A percentile compares a stretch with the other conserved stretches of the same genome.
phyloP scores from a whole-genome alignment of 2,797 vertebrate species.

The Anguilla megastoma region DNA sequence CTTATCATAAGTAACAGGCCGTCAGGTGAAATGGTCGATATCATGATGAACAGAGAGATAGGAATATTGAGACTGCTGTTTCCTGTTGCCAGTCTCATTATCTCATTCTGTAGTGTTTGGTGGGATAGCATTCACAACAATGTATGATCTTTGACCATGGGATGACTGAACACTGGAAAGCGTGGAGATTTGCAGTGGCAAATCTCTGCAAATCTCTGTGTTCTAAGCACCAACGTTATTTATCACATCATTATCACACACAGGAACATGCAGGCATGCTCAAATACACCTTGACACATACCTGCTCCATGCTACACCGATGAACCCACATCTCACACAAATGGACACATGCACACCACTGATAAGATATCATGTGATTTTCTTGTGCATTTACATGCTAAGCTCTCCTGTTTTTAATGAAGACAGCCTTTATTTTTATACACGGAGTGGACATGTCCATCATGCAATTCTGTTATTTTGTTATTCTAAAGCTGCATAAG shows the following conservation, averaged over 20 bases:
- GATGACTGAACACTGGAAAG: neutral
- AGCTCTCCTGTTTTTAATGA: neutral
- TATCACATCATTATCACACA: neutral
- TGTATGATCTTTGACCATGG: neutral
- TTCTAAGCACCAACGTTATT: neutral
- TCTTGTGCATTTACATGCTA: neutral
- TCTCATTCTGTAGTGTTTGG: neutral
- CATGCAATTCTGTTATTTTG: neutral
- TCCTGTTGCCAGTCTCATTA: neutral
- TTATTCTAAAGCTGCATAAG: neutral
- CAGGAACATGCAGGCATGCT: neutral
- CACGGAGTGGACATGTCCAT: neutral
- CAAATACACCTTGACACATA: neutral
- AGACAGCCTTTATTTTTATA: neutral
- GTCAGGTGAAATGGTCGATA: conserved; percentile 1
- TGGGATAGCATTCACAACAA: neutral
- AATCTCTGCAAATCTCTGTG: neutral
- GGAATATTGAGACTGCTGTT: neutral
- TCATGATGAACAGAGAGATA: neutral
- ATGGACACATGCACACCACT: neutral
- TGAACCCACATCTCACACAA: neutral
- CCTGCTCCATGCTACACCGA: neutral
- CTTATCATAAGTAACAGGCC: conserved; percentile 19
- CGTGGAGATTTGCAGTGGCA: neutral
- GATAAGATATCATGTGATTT: neutral